Evolutionary conservation across 2,888 invertebrate species (phyloP), one percentile per base, ranked within the genome.

Genomic region (Pseudococcus jackbeardsleyi): DNA sequence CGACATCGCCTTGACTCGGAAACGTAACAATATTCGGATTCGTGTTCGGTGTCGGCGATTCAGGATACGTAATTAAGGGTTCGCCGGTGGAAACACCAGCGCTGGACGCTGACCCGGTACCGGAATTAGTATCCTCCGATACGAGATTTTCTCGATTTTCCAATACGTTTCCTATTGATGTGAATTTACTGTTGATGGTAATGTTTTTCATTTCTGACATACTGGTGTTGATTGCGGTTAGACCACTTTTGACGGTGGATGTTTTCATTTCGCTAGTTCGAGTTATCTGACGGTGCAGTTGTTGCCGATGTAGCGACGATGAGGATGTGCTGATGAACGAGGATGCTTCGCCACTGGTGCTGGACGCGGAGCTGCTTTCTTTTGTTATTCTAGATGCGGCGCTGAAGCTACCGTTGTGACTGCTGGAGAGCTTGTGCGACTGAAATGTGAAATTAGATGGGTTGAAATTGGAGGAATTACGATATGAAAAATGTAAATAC

Each of bases 201-300:
- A 95, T 92, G 91, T 95, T 96, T 92, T 96, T 96, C 94, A 96
- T 96, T 93, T 96, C 96, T 89, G 95, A 95, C 92, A 96, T 95
- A 91, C 96, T 95, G 91, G 95, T 95, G 92, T 96, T 95, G 90
- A 96, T 93, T 91, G 95, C 95, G 89, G 94, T 93, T 85, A 95
- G 93, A 92, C 96, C 95, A 90, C 95, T 95, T 92, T 96, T 96
- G 92, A 96, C 94, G 89, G 95, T 95, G 91, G 95, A 95, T 90
- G 96, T 95, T 92, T 96, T 96, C 93, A 95, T 94, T 93, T 96
- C 89, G 89, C 92, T 91, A 90, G 94, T 93, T 85, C 93, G 92
- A 8, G 88, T 86, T 22, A 86, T 86, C 33, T 86, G 86, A 22
- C 86, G 86, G 19, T 86, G 86, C 15, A 86, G 26, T 5, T 50